Conservation (phyloP, 2,888 invertebrate genomes). For the Pseudococcus jackbeardsleyi region DNA sequence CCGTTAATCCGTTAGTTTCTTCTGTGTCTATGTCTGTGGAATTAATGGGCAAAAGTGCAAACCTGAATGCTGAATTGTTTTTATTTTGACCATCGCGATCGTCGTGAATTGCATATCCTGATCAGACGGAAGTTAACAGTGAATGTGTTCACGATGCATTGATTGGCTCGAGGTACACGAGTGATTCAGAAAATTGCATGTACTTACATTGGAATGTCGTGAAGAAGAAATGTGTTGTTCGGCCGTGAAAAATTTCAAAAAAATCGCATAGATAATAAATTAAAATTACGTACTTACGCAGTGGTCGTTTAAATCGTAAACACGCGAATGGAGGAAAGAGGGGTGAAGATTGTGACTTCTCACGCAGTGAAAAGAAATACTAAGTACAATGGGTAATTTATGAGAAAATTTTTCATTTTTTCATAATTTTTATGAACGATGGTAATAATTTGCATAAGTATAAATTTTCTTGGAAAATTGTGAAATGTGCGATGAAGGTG, state of each 20-base stretch:
- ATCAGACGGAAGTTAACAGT: neutral
- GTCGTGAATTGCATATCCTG: slow-evolving; percentile 1
- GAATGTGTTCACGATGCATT: neutral
- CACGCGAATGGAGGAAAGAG: neutral
- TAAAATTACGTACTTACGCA: neutral
- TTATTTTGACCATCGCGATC: neutral
- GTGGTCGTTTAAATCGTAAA: no score
- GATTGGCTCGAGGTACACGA: neutral
- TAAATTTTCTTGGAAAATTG: no score
- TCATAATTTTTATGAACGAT: no score
- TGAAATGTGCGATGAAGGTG: no score
- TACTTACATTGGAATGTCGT: neutral
- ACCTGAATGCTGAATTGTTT: neutral
- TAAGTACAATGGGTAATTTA: neutral
- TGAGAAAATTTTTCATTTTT: no score
- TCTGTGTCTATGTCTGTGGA: neutral
- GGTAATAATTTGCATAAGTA: no score
- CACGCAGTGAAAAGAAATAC: neutral
- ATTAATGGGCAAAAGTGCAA: neutral
- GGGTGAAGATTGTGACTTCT: neutral
- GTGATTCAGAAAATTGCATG: neutral
- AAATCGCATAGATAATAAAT: neutral
- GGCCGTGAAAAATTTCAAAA: neutral
- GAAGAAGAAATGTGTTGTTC: neutral
- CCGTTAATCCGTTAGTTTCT: neutral